phyloP scores from a whole-genome alignment of 2,113 vertebrate species.

The Orycteropus afer region DNA sequence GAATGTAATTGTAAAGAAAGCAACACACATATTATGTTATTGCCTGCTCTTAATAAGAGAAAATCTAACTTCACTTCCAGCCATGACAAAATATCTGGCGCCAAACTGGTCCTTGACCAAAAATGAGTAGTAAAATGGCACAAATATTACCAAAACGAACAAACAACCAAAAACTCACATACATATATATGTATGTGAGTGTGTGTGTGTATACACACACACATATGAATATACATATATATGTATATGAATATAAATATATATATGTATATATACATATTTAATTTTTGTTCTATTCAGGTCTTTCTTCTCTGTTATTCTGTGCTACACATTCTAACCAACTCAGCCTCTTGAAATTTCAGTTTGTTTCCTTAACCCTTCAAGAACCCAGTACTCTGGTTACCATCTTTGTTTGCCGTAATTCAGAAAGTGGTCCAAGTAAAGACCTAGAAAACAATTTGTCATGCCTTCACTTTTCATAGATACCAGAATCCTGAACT shows the following conservation, averaged over 20 bases:
- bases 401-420: background rate
- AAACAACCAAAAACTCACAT: background rate
- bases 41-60: background rate
- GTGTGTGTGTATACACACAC: too few species aligned
- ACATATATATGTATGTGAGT: too few species aligned
- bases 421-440: background rate
- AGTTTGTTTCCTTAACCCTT: background rate
- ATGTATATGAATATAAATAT: too few species aligned
- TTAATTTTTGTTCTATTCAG: background rate
- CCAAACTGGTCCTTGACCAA: background rate
- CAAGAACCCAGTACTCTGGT: fast-evolving
- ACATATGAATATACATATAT: too few species aligned
- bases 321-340: background rate
- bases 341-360: background rate
- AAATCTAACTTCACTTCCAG: background rate
- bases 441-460: background rate
- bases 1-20: background rate
- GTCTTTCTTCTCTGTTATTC: background rate
- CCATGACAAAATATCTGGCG: background rate
- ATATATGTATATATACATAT: too few species aligned
- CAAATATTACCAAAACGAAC: background rate
- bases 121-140: background rate
- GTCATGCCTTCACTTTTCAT: background rate
- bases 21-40: background rate
- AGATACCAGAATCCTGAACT: background rate